Base-by-base conservation (phyloP, 1,140 invertebrate genomes). In the Calephelis nemesis region DNA sequence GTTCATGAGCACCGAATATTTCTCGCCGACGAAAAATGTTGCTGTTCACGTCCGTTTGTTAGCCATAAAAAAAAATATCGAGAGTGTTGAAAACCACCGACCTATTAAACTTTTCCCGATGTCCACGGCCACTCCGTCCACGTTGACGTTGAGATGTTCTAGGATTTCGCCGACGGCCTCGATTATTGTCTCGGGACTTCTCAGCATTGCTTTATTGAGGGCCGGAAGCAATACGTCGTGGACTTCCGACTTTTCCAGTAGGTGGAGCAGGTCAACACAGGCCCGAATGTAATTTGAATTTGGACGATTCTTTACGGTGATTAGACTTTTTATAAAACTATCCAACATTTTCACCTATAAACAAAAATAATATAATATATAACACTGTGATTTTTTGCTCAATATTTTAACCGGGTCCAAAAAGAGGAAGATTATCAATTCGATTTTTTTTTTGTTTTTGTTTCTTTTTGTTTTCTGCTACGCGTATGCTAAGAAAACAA, bases 151-250 rank as follows among this genome's bases (percentile, higher is more conserved):
- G 1, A 98, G 76, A 50, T 94, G 94, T 15, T 91, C 91, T 12
- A 98, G 83, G 71, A 98, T 94, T 39, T 95, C 91, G 8, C 95
- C 95, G 50, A 98, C 95, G 58, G 95, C 95, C 88, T 96, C 94
- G 40, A 98, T 93, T 71, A 97, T 96, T 30, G 97, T 95, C 93
- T 99, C 98, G 0, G 98, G 97, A 89, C 97, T 99, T 67, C 98
- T 91, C n/a, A 99, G 91, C 94, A 99, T 96, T 7, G 97, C 95
- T 87, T 98, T 98, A 82, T 98, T 96, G n/a, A 98, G 84, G 9
- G 97, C 95, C 15, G 98, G 97, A 52, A 98, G 89, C 62, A 99
- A 84, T 11, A 92, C 91, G 54, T 93, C 93, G 81, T 96, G 95
- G 72, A 98, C 98, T 60, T 97, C 96, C 4, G 95, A 93, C 73